Evolutionary conservation across 2,797 vertebrate genomes (phyloP), one percentile per base, ranked within the genome.

Genomic region (Acestrorhynchus altus): DNA sequence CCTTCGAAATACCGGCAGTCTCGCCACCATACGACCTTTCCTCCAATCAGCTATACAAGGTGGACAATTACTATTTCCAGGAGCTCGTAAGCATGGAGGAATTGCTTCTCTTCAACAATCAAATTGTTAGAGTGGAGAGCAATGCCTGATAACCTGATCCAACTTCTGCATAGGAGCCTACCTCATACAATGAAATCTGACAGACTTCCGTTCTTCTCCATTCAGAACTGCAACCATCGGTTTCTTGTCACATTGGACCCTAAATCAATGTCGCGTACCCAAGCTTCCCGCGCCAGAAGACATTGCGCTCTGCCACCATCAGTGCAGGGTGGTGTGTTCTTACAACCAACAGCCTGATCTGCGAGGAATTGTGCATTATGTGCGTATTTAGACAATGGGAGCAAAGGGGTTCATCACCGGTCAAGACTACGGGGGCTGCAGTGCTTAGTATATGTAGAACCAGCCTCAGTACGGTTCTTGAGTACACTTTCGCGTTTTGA

Each of bases 331-430:
- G 95, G 95, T 18, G 93, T 99, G 16, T 98, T 95, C 85, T 86
- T 99, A 71, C 97, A 99, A 95, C 96, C 91, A 99, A 99, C 88
- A 95, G 96, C 0, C 79, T 99, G 83, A 85, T 83, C 65, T 99
- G 98, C 1, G 93, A 95, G 80, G n/a, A n/a, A n/a, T n/a, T 99
- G 98, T 81, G 84, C 87, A 0, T 94, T 97, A 83, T 96, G 93
- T 59, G 83, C 46, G 92, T 98, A 87, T 93, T 98, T 64, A 90
- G 81, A 68, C 88, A 59, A 79, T 99, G 97, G 97, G 92, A 93
- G 44, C 88, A 90, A 81, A 85, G 77, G 18, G 91, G 90, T 96
- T 95, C 9, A 81, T 86, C 4, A n/a, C 95, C 97, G 0, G 92
- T 96, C n/a, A 86, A 20, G 93, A 96, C 74, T 98, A 95, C 87